phyloP scores from a whole-genome alignment of 1,140 invertebrate species.

The Drosophila setifemur region DNA sequence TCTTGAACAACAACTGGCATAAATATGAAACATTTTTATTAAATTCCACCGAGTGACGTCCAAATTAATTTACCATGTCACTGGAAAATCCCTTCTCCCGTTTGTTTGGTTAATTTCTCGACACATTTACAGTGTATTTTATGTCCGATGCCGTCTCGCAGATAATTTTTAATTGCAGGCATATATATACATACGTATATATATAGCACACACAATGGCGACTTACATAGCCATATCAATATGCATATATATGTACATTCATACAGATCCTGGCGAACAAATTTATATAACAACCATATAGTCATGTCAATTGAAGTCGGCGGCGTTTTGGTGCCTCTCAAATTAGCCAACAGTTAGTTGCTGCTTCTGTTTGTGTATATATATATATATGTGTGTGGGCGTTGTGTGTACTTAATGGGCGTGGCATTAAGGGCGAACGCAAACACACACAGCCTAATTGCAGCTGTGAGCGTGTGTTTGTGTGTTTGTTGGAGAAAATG shows the following conservation, averaged over 20 bases:
- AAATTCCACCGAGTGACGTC: neutral
- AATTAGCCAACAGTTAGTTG: conserved; percentile 76
- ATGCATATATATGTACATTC: neutral
- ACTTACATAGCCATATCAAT: neutral
- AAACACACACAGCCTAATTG: conserved; percentile 63
- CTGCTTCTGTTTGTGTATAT: conserved; percentile 14
- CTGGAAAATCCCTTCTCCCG: neutral
- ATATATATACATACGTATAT: conserved; percentile 1
- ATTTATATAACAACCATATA: conserved; percentile 22
- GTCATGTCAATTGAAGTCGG: conserved; percentile 13
- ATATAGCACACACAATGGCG: neutral
- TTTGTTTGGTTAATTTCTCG: neutral
- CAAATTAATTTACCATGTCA: too few relatives aligned
- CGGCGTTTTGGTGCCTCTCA: conserved; percentile 49
- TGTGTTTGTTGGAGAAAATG: conserved; percentile 45
- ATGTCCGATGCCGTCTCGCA: conserved; percentile 54
- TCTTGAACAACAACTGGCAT: too few relatives aligned
- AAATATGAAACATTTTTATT: too few relatives aligned
- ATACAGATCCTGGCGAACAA: too few relatives aligned
- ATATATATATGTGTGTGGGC: conserved; percentile 5
- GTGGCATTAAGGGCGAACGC: conserved; percentile 56
- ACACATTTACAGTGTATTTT: conserved; percentile 57
- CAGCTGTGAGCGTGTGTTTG: conserved; percentile 6
- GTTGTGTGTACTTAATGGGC: conserved; percentile 59
- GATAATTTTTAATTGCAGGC: conserved; percentile 72